A percentile compares a stretch with the other conserved stretches of the same genome.
phyloP scores from a whole-genome alignment of 2,797 vertebrate genomes.

The Eulemur rubriventer region DNA sequence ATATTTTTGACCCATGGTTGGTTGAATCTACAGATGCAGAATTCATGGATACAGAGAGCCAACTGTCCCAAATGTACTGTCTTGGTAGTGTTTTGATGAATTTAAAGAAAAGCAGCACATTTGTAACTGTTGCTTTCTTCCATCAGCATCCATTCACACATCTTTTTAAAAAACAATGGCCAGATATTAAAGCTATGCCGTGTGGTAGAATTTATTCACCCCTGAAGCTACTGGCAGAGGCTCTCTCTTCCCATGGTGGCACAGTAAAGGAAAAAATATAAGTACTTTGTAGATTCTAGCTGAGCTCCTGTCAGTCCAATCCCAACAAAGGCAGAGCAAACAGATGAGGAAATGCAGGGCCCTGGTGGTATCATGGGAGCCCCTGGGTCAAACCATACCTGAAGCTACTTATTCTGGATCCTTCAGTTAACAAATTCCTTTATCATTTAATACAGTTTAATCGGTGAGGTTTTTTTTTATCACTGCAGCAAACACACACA shows the following conservation, averaged over 20 bases:
- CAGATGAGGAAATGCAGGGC: not conserved
- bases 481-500: not conserved
- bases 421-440: slow-evolving; percentile 3
- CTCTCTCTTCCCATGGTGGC: not conserved
- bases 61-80: not conserved
- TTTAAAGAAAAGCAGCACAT: not conserved
- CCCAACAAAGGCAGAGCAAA: not conserved
- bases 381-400: slow-evolving; percentile 13
- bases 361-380: not conserved
- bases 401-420: not conserved
- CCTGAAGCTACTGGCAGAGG: not conserved
- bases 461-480: not conserved
- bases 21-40: not conserved
- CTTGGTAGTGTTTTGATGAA: not conserved
- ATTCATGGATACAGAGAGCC: not conserved
- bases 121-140: not conserved
- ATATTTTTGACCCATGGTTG: not conserved
- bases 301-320: not conserved
- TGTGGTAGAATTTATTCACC: not conserved
- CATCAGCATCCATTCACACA: not conserved
- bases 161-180: not conserved
- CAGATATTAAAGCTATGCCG: not conserved
- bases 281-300: not conserved
- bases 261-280: not conserved
- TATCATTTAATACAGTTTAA: slow-evolving; percentile 11